Evolutionary conservation across 1,140 invertebrate species (phyloP), one percentile per base, ranked within the genome.

Genomic region (Gonioctena quinquepunctata): DNA sequence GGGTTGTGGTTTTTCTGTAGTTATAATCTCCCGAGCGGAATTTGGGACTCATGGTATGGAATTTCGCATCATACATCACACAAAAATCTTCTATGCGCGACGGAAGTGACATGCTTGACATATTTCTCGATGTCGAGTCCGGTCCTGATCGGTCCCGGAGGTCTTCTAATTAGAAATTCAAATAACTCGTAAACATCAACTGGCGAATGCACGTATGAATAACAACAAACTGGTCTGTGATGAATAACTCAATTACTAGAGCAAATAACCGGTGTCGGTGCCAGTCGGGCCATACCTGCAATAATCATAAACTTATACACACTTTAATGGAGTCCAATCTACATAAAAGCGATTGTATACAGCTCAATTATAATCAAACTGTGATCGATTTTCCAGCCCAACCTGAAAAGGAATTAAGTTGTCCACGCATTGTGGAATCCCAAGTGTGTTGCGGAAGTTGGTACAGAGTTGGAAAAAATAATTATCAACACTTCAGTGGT

Each of bases 321-420:
- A 19, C 11, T 56, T 21, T 19, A 56, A 23, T 56, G 22, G 52
- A 19, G 52, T 21, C 33, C 18, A 56, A 56, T 56, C 52, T 56
- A 19, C 52, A 56, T 56, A 56, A 21, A 56, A 19, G 52, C 52
- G 52, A 56, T 56, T 56, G 22, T 23, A 23, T 21, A 18, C 22
- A 8, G 19, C 22, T 23, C 21, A 56, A 56, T 56, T 56, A 56
- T 56, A 56, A 56, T 56, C 22, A n/a, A 56, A 56, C 52, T 21
- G 52, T 19, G 18, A 56, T 56, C 52, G 52, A 56, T 56, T 56
- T 56, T n/a, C 52, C 52, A 56, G 22, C 52, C 52, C 18, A 23
- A 56, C 52, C 52, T 21, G n/a, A 19, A 56, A 56, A n/a, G 52
- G 52, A 56, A 56, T 56, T 56, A 56, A 56, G 19, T 56, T 56